A percentile compares a stretch with the other conserved stretches of the same genome.
Conservation (phyloP, 1,140 invertebrate genomes). For the Probaryconus sp. region DNA sequence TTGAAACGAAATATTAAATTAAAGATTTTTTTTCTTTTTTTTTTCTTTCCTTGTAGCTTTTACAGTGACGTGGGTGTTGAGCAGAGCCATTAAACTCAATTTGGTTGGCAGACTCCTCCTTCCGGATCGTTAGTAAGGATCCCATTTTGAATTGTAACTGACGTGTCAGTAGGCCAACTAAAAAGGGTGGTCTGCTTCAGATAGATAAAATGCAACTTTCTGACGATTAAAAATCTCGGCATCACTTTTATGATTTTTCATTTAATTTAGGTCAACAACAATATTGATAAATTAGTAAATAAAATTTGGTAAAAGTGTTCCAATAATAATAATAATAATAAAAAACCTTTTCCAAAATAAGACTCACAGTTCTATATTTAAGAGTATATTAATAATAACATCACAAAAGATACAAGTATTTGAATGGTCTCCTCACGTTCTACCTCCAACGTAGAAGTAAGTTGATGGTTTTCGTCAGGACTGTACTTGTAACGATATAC, state of each 20-base stretch:
- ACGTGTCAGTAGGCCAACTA: conserved; percentile 34
- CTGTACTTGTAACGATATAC: conserved; percentile 72
- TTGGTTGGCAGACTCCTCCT: conserved; percentile 66
- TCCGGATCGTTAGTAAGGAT: conserved; percentile 66
- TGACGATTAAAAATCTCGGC: too few relatives aligned
- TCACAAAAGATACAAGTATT: conserved; percentile 1
- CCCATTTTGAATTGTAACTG: conserved; percentile 32
- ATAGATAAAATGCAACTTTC: conserved; percentile 15
- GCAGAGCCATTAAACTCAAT: conserved; percentile 68
- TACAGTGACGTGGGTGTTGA: conserved; percentile 69
- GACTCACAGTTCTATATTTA: too few relatives aligned
- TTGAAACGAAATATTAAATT: too few relatives aligned
- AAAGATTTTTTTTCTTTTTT: conserved; percentile 13
- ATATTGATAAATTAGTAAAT: too few relatives aligned
- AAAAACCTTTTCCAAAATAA: too few relatives aligned
- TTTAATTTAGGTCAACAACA: too few relatives aligned
- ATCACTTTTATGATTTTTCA: too few relatives aligned
- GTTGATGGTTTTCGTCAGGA: conserved; percentile 52
- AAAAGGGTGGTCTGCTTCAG: conserved; percentile 30
- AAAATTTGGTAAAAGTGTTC: too few relatives aligned
- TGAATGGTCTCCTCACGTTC: conserved; percentile 39
- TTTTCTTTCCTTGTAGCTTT: conserved; percentile 58
- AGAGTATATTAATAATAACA: conserved; percentile 33
- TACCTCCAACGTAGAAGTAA: conserved; percentile 38
- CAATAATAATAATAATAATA: too few relatives aligned